Conservation (phyloP, 1,140 invertebrate genomes). For the Drosophila jambulina region DNA sequence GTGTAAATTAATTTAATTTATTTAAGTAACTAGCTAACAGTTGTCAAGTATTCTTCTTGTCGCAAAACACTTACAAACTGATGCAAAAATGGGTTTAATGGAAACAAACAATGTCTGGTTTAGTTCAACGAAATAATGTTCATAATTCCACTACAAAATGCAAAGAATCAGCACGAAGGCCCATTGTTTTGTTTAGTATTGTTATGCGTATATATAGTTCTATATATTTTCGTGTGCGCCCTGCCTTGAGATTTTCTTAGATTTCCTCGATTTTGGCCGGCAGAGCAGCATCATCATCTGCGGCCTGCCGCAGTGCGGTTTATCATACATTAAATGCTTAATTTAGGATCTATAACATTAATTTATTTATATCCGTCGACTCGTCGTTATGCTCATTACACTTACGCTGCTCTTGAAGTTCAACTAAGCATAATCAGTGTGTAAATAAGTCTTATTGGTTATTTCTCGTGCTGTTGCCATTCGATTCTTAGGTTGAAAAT, state of each 20-base stretch:
- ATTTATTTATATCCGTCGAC: conserved; percentile 48
- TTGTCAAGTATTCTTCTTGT: conserved; percentile 59
- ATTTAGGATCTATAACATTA: conserved; percentile 67
- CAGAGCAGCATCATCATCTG: conserved; percentile 48
- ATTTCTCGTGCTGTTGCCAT: conserved; percentile 43
- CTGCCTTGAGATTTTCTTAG: conserved; percentile 26
- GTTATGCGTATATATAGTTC: conserved; percentile 30
- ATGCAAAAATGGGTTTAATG: conserved; percentile 57
- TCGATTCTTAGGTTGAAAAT: conserved; percentile 51
- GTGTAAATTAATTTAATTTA: conserved; percentile 67
- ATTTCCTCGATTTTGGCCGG: conserved; percentile 25
- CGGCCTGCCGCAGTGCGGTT: conserved; percentile 67
- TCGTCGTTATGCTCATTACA: conserved; percentile 22
- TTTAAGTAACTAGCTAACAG: conserved; percentile 83
- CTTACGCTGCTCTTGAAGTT: conserved; percentile 66
- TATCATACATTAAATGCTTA: conserved; percentile 74
- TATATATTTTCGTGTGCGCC: conserved; percentile 29
- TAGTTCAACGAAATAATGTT: conserved; percentile 63
- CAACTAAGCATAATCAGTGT: conserved; percentile 82
- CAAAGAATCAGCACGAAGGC: conserved; percentile 43
- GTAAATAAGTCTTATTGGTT: conserved; percentile 82
- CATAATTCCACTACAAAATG: conserved; percentile 66
- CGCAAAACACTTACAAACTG: conserved; percentile 66
- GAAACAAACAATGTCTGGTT: conserved; percentile 64
- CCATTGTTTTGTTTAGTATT: conserved; percentile 18